These are phyloP conservation scores for Eupeodes corollae DNA, from an alignment of 1,140 invertebrate species.

Conservation along the genomic window DNA sequence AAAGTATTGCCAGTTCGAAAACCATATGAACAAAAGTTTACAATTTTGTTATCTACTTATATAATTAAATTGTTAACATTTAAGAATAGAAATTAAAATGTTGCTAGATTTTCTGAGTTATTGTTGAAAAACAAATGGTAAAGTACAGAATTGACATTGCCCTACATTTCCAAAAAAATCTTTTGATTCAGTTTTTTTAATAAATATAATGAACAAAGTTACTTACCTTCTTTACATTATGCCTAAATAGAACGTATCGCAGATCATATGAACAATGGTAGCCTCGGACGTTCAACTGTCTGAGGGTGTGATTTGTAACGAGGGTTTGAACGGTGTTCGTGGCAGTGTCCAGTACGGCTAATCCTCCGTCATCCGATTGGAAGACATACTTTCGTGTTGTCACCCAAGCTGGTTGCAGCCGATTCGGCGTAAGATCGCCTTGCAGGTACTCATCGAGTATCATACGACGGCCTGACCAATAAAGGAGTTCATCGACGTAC, in stretches of 20 bases:
- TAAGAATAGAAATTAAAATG: too few species aligned
- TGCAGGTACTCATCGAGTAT: conserved; percentile 67
- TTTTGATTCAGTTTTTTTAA: too few species aligned
- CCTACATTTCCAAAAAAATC: too few species aligned
- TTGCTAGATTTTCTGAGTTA: too few species aligned
- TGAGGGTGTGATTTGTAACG: conserved; percentile 73
- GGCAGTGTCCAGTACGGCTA: conserved; percentile 60
- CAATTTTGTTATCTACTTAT: too few species aligned
- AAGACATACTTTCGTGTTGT: conserved; percentile 67
- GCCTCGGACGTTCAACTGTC: conserved; percentile 70
- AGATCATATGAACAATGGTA: conserved; percentile 71
- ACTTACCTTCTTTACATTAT: conserved; percentile 74
- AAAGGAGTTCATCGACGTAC: conserved; percentile 75
- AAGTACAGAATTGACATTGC: too few species aligned
- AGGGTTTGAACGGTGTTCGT: conserved; percentile 62
- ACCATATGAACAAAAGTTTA: too few species aligned
- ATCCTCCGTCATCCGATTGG: conserved; percentile 69
- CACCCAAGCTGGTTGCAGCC: conserved; percentile 66
- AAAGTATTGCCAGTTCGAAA: too few species aligned
- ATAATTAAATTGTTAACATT: too few species aligned
- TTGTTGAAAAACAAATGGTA: too few species aligned
- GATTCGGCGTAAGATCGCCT: conserved; percentile 58
- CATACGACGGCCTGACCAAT: conserved; percentile 72
- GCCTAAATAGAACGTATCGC: conserved; percentile 70
- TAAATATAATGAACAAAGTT: neutral